These are phyloP conservation scores for Phoxinus phoxinus DNA, from an alignment of 2,113 vertebrate species.

Conservation along the genomic window DNA sequence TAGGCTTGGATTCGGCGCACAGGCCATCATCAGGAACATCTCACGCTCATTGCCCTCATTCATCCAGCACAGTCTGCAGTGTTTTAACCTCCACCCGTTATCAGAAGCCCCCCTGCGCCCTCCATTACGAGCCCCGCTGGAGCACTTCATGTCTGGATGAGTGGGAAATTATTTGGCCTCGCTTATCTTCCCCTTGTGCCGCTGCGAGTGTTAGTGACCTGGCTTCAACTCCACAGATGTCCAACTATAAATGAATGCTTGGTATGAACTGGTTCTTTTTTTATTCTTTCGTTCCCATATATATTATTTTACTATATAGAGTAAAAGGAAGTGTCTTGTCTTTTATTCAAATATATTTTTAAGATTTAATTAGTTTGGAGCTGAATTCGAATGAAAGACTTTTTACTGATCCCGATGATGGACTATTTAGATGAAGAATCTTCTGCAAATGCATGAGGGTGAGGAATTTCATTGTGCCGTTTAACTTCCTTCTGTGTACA, in stretches of 20 bases:
- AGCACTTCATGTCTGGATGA: not conserved
- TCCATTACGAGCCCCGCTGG: slow-evolving; percentile 1
- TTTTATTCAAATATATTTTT: no score
- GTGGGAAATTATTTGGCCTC: not conserved
- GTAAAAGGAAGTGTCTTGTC: no score
- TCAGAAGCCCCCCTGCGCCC: not conserved
- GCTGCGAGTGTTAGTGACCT: not conserved
- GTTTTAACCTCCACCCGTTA: slow-evolving; percentile 1
- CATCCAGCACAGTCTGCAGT: not conserved
- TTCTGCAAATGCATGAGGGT: not conserved
- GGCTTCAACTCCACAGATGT: not conserved
- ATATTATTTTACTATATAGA: no score
- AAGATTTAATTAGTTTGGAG: no score
- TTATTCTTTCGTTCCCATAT: not conserved
- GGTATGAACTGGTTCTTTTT: not conserved
- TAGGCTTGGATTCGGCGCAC: not conserved
- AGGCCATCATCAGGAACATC: not conserved
- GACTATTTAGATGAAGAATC: not conserved
- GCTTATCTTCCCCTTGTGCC: not conserved
- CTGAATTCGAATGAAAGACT: not conserved
- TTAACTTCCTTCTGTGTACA: not conserved
- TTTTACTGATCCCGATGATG: not conserved
- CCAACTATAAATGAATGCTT: not conserved
- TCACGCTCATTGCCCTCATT: not conserved
- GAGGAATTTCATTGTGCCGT: not conserved